Evolutionary conservation across 2,888 invertebrate species (phyloP), one percentile per base, ranked within the genome.

Genomic region (Brenthis daphne): DNA sequence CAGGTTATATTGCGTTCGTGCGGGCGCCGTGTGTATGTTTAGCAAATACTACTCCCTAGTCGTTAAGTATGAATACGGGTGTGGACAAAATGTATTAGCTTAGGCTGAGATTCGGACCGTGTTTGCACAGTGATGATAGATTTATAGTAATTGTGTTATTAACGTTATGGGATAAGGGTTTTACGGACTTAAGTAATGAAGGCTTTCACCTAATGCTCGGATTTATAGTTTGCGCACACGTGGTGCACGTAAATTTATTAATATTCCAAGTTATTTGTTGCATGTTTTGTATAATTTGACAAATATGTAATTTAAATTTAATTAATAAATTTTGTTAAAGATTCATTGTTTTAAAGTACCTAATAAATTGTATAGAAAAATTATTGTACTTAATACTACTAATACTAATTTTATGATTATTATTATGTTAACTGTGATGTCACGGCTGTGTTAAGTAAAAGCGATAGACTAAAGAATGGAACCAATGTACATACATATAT

Each of bases 111-210:
- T 90, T 92, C 88, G 90, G 90, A 89, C 92, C 86, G 84, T 90
- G 90, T 92, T 92, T 92, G 90, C 82, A 83, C 86, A 86, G 89
- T 86, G 91, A 92, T 92, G 92, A 92, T 92, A 92, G 92, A 92
- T 92, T 92, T 92, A 92, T 92, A 91, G 92, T 92, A 92, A 92
- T 92, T 92, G 92, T 92, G 92, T 92, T 92, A 92, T 92, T 92
- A 92, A 91, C 91, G 90, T 92, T 92, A 92, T 90, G 90, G 92
- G 91, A 88, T 92, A 91, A 92, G 92, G 92, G 92, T 90, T 92
- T 92, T 90, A 91, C 89, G 90, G 89, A 86, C 90, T 91, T 92
- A 90, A 91, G 90, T 92, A 92, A 92, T 90, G 90, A 90, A 91
- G 83, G 90, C 88, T 88, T 86, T 89, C 82, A 88, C 87, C 85